phyloP scores from a whole-genome alignment of 1,140 invertebrate species.

The Mycetomoellerius zeteki region DNA sequence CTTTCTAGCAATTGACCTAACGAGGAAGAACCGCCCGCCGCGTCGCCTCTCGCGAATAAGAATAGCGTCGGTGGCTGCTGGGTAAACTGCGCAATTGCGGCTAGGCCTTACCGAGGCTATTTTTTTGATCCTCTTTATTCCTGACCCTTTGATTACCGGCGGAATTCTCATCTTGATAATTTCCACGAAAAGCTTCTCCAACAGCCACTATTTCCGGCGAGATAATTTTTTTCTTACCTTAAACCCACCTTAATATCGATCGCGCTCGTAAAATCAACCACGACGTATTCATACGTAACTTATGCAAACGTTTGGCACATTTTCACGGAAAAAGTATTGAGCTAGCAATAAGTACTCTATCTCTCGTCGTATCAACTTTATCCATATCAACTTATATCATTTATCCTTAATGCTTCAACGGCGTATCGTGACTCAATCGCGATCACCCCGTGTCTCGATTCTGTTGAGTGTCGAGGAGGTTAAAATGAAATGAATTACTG shows the following conservation, averaged over 20 bases:
- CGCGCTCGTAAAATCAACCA: not conserved
- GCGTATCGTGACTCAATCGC: not conserved
- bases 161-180: constrained; percentile 70
- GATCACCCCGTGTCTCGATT: not conserved
- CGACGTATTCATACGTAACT: constrained; percentile 14
- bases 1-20: constrained; percentile 68
- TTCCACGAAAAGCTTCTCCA: not conserved
- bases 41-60: not conserved
- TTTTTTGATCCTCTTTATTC: constrained; percentile 68
- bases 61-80: not conserved
- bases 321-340: constrained; percentile 10
- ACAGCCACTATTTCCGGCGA: not conserved
- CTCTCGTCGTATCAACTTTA: not conserved
- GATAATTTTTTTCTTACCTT: constrained; percentile 4
- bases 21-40: not conserved
- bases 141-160: constrained; percentile 49
- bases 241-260: constrained; percentile 7
- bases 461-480: not conserved
- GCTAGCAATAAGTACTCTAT: not conserved
- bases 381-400: not conserved
- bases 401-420: not conserved
- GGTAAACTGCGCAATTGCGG: not conserved
- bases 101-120: not conserved
- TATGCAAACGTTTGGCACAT: not conserved
- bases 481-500: not conserved